Evolutionary conservation across 1,140 invertebrate genomes (phyloP).

Genomic region (Tetranychus cinnabarinus): DNA sequence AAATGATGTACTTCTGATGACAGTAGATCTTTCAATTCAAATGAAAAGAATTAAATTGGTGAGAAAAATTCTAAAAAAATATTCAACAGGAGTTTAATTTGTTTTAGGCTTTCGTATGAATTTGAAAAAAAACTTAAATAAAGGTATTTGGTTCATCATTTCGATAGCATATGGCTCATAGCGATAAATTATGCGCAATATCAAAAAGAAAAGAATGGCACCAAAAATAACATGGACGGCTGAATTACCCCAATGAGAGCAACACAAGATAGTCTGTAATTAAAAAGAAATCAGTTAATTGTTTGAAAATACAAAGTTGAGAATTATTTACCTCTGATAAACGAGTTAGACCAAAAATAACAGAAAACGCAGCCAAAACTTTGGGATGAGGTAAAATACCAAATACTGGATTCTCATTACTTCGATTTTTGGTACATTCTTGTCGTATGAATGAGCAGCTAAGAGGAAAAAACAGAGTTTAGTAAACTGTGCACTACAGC

Average conservation of each 20-base stretch:
- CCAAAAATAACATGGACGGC: not conserved
- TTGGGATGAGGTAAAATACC: not conserved
- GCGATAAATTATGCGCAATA: not conserved
- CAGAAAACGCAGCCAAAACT: not conserved
- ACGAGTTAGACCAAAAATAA: not conserved
- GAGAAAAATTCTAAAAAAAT: not conserved
- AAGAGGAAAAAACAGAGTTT: no score
- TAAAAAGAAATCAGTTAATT: not conserved
- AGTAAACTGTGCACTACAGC: no score
- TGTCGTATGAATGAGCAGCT: no score
- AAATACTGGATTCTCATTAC: no score
- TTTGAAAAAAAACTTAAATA: no score
- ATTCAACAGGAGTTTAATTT: not conserved
- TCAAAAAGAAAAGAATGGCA: not conserved
- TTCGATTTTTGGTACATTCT: no score
- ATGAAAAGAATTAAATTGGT: not conserved
- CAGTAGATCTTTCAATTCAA: no score
- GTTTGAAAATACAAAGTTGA: not conserved
- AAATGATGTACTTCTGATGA: no score
- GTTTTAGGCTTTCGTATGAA: no score
- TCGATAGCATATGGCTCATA: not conserved
- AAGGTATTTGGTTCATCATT: no score
- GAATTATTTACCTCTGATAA: not conserved
- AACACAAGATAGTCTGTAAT: not conserved
- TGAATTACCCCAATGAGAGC: not conserved